Base-by-base conservation (phyloP, 2,888 invertebrate species). In the Euzetes globulus region DNA sequence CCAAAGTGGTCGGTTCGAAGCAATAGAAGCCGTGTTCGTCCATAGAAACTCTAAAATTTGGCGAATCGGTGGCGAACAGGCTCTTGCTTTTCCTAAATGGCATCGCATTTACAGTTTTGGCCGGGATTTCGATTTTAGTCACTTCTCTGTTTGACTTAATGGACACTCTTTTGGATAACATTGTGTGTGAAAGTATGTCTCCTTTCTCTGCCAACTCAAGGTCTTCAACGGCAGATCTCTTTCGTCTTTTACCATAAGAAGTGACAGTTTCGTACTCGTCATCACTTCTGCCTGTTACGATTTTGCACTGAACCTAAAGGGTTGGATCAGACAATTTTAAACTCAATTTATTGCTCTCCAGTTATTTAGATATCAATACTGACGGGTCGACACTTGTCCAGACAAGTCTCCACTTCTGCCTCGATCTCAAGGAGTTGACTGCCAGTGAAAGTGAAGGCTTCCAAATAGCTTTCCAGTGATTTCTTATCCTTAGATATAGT, bases 401-500 rank as follows among this genome's bases (percentile, higher is more conserved):
- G 72, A 72, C 79, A 79, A 5, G 79, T 79, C 75, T 79, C 79
- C 1, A 79, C 79, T 72, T 79, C 79, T 0, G 79, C 79, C 75
- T 79, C 79, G 15, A 79, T 60, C 29, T 78, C 77, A 13, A 79
- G 68, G 1, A 74, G 73, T 47, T 76, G 77, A 55, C 79, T 78
- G 15, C 79, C 79, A 1, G 79, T 79, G 71, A 79, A 79, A 13
- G 79, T 78, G 50, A 79, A 79, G 7, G 79, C 79, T 70, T 79
- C 79, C 60, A 79, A 74, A 25, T 78, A 79, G 15, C 79, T 78
- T 75, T 79, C 79, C 27, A 79, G 55, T 0, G 79, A 78, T 72
- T 79, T 78, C 68, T 76, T 78, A 25, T 77, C 76, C 4, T 78
- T 76, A 27, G 79, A 76, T 22, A 79, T 77, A 4, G 78, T 78